Evolutionary conservation across 2,888 invertebrate genomes (phyloP), one percentile per base, ranked within the genome.

Genomic region (Meiosimyza platycephala): DNA sequence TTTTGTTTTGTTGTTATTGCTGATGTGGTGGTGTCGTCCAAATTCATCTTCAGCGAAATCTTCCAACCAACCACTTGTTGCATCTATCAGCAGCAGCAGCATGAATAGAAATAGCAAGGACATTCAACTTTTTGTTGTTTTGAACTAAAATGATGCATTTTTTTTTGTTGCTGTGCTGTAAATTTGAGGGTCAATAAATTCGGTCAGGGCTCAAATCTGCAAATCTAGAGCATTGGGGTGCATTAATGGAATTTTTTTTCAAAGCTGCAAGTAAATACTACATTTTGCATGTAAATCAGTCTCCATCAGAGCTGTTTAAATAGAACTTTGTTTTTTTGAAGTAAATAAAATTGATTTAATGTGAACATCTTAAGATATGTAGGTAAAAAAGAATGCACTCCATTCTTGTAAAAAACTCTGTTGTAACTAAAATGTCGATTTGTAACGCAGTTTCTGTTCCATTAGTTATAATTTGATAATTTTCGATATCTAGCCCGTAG

Each of bases 161-260:
- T 2, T 9, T 40, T 18, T 51, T 64, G 60, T 28, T 65, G 65
- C 33, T 40, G 40, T 40, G 40, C 40, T 40, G 40, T 51, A 13
- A 7, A 16, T n/a, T 54, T 59, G 59, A 68, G 50, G 68, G 68
- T 59, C 68, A 68, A 28, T 11, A 48, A 67, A 67, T 47, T 47
- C 67, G 67, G 67, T 67, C 67, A 67, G 47, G 67, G 59, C 13
- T 50, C n/a, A 40, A 7, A 6, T 9, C 9, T 7, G 57, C 15
- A 59, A 40, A 60, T 72, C 75, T 79, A 79, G 79, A 79, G 75
- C 78, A 77, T 71, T 78, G 78, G 79, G 78, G 77, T 76, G 75
- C 18, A 18, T 33, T 50, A 15, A 40, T 57, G 33, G 64, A 64
- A 52, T 72, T 69, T 72, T 54, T 51, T 12, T 65, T 57, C 6